Evolutionary conservation across 2,797 vertebrate species (phyloP).

Genomic region (Delichon dasypus): DNA sequence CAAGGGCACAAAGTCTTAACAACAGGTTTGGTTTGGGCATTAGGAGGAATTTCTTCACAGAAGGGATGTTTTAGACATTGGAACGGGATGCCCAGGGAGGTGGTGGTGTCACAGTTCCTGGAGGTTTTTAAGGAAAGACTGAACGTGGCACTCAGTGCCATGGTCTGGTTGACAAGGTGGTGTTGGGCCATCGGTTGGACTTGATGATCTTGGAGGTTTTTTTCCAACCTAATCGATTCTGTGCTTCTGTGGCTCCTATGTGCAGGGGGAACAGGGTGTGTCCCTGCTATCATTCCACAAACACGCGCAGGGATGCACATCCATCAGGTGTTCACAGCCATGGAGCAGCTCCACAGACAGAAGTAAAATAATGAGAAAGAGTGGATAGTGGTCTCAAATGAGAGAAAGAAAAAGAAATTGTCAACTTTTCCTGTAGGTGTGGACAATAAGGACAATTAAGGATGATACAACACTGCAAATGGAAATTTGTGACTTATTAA

Average conservation of each 20-base stretch:
- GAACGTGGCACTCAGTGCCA: not conserved
- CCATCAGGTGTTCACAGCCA: rapidly evolving
- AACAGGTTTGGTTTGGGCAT: not conserved
- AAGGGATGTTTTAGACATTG: not conserved
- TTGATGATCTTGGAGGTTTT: not conserved
- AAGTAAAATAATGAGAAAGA: not conserved
- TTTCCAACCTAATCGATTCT: not conserved
- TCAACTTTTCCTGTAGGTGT: not conserved
- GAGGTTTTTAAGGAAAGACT: not conserved
- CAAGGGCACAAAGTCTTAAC: not conserved
- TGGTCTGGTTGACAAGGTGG: not conserved
- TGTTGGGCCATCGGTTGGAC: not conserved
- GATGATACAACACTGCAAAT: not conserved
- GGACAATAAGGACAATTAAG: not conserved
- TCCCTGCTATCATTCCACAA: not conserved
- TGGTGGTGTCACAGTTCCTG: rapidly evolving
- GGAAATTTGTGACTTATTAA: not conserved
- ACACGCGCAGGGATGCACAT: not conserved
- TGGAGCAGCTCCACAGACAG: not conserved
- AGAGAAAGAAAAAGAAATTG: no score
- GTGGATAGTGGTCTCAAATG: not conserved
- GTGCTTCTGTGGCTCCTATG: not conserved
- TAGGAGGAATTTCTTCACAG: not conserved
- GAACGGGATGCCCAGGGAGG: not conserved
- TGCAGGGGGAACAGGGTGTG: not conserved